Evolutionary conservation across 2,797 vertebrate species (phyloP), one percentile per base, ranked within the genome.

Genomic region (Clarias pachynema): DNA sequence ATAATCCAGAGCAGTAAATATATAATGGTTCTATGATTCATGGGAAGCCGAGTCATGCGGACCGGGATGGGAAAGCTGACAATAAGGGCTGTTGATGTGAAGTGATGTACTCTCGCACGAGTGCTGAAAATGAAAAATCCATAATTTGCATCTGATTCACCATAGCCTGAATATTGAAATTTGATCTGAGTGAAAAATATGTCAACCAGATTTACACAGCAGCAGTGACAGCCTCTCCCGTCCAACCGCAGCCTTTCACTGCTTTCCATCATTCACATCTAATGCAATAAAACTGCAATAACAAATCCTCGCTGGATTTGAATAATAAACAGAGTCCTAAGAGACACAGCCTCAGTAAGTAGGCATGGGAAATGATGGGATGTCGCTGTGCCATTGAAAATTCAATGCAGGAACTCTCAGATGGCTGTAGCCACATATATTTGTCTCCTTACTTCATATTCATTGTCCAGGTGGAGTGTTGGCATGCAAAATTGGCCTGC

Each of bases 181-280:
- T 95, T 96, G 96, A 96, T 96, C 95, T 91, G 93, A 95, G 95
- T 95, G 95, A 95, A 96, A 87, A 95, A 96, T 93, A 82, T 85
- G 93, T 96, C 95, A 96, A 94, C 94, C 94, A 95, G 94, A 96
- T 96, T 96, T 95, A 94, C 94, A 95, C 92, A 94, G 93, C 87
- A 81, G 81, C 82, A 85, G 74, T 91, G 89, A 90, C 87, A 88
- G 82, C 86, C 82, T 87, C 75, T 82, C 82, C 81, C 79, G 62
- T 83, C 86, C 87, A 81, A 87, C 87, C 82, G 79, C 70, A 73
- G 70, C 85, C 81, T 86, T 89, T 84, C 81, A 81, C 73, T 68
- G 77, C 85, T 70, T 87, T 69, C 87, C 82, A 77, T 86, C 82
- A 81, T 74, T 89, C 78, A 88, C 85, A 85, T 89, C 87, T 88